phyloP scores from a whole-genome alignment of 2,797 vertebrate species.

The Anniella stebbinsi region DNA sequence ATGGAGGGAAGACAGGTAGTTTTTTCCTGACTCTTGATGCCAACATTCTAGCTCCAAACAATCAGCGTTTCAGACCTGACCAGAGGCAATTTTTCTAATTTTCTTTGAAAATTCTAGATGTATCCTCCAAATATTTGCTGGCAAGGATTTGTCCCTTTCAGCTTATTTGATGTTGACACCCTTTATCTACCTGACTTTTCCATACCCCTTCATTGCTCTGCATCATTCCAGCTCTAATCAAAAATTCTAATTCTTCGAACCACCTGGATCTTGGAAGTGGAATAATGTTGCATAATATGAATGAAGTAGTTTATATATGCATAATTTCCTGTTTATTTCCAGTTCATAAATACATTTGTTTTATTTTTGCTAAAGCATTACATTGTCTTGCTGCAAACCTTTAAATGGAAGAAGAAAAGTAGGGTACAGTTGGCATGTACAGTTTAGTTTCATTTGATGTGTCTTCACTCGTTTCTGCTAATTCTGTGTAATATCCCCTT shows the following conservation, averaged over 20 bases:
- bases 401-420: not conserved
- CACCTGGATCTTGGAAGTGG: not conserved
- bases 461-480: accelerated
- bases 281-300: not conserved
- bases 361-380: not conserved
- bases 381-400: not conserved
- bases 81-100: not conserved
- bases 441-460: not conserved
- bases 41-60: no score
- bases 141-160: not conserved
- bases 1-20: no score
- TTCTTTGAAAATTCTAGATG: not conserved
- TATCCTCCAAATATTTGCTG: not conserved
- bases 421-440: not conserved
- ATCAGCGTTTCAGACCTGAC: not conserved
- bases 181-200: not conserved
- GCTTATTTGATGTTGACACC: not conserved
- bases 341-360: not conserved
- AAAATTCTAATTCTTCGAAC: not conserved
- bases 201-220: not conserved
- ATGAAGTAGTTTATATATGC: not conserved
- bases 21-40: no score
- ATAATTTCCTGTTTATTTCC: not conserved
- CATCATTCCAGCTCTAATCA: not conserved
- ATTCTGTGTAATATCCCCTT: not conserved